A percentile compares a stretch with the other conserved stretches of the same genome.
Evolutionary conservation across 92 coral and sea anemone genomes (phyloP).

Genomic region (Zoanthus gigantus): DNA sequence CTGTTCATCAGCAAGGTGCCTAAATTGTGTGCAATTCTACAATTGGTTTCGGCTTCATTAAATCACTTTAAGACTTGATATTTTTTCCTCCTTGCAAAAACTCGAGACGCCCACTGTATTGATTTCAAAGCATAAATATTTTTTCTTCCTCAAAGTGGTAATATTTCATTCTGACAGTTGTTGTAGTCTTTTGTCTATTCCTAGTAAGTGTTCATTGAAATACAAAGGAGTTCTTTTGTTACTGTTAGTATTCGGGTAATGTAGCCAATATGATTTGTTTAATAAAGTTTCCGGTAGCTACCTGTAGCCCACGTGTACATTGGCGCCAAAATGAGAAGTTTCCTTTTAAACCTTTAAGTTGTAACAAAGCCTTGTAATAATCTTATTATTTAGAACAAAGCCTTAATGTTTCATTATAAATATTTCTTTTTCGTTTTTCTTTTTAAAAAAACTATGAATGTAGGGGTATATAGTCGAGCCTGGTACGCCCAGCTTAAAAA

Average conservation of each 20-base stretch:
- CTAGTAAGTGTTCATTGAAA: background rate
- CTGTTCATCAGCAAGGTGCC: too few species aligned
- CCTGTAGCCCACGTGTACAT: background rate
- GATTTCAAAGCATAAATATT: background rate
- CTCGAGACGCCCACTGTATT: background rate
- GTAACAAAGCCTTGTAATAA: background rate
- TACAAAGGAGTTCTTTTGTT: background rate
- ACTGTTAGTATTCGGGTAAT: background rate
- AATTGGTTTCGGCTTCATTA: too few species aligned
- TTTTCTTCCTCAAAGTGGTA: constrained; percentile 24
- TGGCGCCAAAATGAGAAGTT: constrained; percentile 15
- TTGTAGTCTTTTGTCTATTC: background rate
- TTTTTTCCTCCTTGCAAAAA: background rate
- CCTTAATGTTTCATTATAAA: background rate
- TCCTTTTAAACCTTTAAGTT: constrained; percentile 20
- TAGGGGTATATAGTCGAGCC: too few species aligned
- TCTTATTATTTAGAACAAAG: background rate
- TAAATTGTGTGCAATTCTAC: too few species aligned
- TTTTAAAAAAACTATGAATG: too few species aligned
- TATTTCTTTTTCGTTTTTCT: background rate
- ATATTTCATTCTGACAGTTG: constrained; percentile 27
- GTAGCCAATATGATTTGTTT: constrained; percentile 38
- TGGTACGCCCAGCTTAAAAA: too few species aligned
- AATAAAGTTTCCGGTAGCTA: constrained; percentile 19
- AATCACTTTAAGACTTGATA: too few species aligned